Evolutionary conservation across 92 coral and sea anemone species (phyloP), one percentile per base, ranked within the genome.

Genomic region (Parazoanthus swiftii): DNA sequence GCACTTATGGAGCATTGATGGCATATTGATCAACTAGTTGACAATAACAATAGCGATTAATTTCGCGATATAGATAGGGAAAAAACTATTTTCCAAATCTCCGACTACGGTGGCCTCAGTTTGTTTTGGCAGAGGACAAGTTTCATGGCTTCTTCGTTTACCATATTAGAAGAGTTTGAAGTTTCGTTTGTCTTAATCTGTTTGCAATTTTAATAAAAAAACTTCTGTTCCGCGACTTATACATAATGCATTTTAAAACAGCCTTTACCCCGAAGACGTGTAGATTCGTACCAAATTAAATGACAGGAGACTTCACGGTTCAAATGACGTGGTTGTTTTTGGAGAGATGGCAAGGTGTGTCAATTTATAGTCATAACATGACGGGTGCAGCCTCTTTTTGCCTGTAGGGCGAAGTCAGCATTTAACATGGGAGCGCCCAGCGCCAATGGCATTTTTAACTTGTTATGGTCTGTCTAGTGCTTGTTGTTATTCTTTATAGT

Each of bases 31-130:
- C 66, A 84, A 29, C 37, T 39, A 20, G 78, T 48, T 73, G 56
- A 84, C 26, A 39, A 4, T 20, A 26, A 43, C 79, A 84, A 76
- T 76, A 76, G 80, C 46, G 51, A 76, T 84, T 48, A 25, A 51
- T 25, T 48, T 48, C 79, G 51, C 87, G 29, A 71, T 46, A 84
- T 82, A 63, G 77, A 82, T 72, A 84, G 25, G 79, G n/a, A 63
- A 63, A 63, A 23, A 20, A 5, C 20, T 63, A 18, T 63, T 63
- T 25, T 29, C 25, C 70, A 63, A 26, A 21, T 63, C 70, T 58
- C 23, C 0, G 4, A 15, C 66, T 14, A 51, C 23, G 23, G 23
- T 15, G 0, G n/a, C 25, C 8, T 63, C 25, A 63, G n/a, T 63
- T 63, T 63, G 26, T 63, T 20, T 63, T 20, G 21, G 70, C 25